Percentiles rank a stretch among this genome's conserved stretches.
These are phyloP conservation scores for Phylloscopus collybita DNA, from an alignment of 2,797 vertebrate species.

Conservation along the genomic window DNA sequence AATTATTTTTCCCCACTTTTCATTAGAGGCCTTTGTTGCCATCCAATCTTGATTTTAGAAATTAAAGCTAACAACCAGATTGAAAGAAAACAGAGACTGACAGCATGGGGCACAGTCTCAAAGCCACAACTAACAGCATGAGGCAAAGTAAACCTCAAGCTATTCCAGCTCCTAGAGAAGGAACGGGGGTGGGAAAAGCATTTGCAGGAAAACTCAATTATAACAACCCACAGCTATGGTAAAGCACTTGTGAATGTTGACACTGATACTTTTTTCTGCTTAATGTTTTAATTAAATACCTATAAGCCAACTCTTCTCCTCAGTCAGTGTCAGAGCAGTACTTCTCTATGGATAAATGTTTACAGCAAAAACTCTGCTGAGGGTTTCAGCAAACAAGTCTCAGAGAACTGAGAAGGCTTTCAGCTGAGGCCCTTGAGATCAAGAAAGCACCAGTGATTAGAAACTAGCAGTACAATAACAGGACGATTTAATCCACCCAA, in stretches of 20 bases:
- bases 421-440: conserved; percentile 74
- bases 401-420: conserved; percentile 71
- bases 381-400: conserved; percentile 79
- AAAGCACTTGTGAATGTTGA: conserved; percentile 79
- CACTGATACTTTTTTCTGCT: conserved; percentile 75
- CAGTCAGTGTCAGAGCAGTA: conserved; percentile 74
- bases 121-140: conserved; percentile 82
- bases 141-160: conserved; percentile 76
- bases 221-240: conserved; percentile 66
- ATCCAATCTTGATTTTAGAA: conserved; percentile 80
- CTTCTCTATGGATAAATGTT: conserved; percentile 81
- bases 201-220: conserved; percentile 79
- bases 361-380: conserved; percentile 75
- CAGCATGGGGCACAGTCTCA: conserved; percentile 79
- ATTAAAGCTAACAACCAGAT: conserved; percentile 81
- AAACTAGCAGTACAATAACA: conserved; percentile 72
- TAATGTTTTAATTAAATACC: conserved; percentile 88
- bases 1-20: conserved; percentile 64
- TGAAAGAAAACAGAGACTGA: conserved; percentile 75
- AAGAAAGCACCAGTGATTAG: conserved; percentile 77
- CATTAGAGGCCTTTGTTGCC: conserved; percentile 76
- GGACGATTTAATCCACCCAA: conserved; percentile 82
- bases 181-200: conserved; percentile 5
- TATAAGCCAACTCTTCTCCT: conserved; percentile 78
- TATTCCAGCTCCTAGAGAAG: conserved; percentile 71